Percentiles rank a stretch among this genome's conserved stretches.
These are phyloP conservation scores for Calameuta pallipes DNA, from an alignment of 2,888 invertebrate genomes.

Conservation along the genomic window DNA sequence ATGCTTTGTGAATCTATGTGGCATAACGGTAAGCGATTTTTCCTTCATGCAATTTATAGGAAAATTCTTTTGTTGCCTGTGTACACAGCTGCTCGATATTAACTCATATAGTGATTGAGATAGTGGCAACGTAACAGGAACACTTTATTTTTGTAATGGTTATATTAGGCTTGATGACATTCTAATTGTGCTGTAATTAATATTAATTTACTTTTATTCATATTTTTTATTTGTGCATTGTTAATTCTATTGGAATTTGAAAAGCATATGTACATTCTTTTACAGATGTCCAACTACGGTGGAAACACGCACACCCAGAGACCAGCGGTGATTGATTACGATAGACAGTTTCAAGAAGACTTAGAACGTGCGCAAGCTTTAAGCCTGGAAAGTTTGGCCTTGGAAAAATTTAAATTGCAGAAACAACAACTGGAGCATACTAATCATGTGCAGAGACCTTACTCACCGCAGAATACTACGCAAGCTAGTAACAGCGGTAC, in stretches of 20 bases:
- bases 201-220: neutral
- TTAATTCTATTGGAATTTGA: neutral
- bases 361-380: conserved; percentile 88
- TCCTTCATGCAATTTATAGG: neutral
- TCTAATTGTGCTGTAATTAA: neutral
- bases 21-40: neutral
- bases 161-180: neutral
- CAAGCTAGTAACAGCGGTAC: conserved; percentile 32
- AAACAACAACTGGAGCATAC: conserved; percentile 67
- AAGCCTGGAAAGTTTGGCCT: conserved; percentile 86
- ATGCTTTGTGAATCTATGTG: neutral
- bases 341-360: conserved; percentile 86
- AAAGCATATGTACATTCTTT: conserved; percentile 6
- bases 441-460: conserved; percentile 37
- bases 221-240: conserved; percentile 7
- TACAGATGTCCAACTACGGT: conserved; percentile 60
- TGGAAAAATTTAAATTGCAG: conserved; percentile 83
- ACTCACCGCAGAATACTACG: conserved; percentile 30
- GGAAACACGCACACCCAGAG: conserved; percentile 53
- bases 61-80: neutral
- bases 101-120: neutral
- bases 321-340: conserved; percentile 72
- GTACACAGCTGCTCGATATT: neutral
- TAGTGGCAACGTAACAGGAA: neutral
- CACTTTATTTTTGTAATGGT: neutral